Evolutionary conservation across 2,888 invertebrate species (phyloP), one percentile per base, ranked within the genome.

Genomic region (Ypsolopha scabrella): DNA sequence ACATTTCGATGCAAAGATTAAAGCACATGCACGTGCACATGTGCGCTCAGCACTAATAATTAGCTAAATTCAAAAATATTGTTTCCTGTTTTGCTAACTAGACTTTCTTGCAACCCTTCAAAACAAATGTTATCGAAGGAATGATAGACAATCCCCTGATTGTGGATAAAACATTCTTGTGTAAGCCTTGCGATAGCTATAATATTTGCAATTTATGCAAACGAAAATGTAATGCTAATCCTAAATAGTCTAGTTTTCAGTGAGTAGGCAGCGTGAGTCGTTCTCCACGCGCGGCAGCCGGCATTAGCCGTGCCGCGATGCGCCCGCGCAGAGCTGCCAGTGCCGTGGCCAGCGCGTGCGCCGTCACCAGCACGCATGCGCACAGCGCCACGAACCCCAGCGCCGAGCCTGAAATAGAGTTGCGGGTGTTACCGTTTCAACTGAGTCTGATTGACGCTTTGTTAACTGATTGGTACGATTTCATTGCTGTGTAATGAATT

Each of bases 311-410:
- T 48, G 62, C 54, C 1, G 74, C 76, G 6, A 75, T 35, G 1
- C 74, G 66, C 51, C 58, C 48, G 54, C 83, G 80, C 51, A 62
- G 50, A 2, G 58, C 53, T 1, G 75, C 72, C 11, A 72, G 58
- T 50, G 63, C 59, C 4, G 80, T 75, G 1, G 80, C 80, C n/a
- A 80, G 57, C 33, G 72, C 72, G 60, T 83, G 83, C 33, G 81
- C 77, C 38, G 69, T 62, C 52, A 80, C 70, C 68, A 85, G 65
- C 55, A 86, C 83, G 36, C 72, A 69, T 0, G 85, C 85, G 54
- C 85, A 83, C 1, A 85, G 63, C 0, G 80, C 71, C 10, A 85
- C 85, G 64, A 86, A 86, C 3, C 79, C 83, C 7, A 86, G 65
- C 1, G 85, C 85, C 36, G 74, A 64, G 0, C 73, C 85, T 86